Base-by-base conservation (phyloP, 2,113 vertebrate species). In the Menura novaehollandiae region DNA sequence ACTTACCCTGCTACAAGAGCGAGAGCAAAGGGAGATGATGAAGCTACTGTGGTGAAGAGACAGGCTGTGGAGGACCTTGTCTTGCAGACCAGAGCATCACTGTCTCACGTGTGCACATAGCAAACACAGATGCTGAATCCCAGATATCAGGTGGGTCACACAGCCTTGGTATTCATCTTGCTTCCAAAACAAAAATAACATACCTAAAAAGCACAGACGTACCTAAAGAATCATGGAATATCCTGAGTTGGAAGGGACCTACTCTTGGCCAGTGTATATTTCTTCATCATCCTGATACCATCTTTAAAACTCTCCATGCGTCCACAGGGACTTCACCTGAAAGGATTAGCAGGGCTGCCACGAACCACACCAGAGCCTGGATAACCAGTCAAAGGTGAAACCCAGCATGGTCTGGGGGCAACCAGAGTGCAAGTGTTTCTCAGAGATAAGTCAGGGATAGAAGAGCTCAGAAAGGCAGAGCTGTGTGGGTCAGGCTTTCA, bases 41-140 rank as follows among this genome's bases (percentile, higher is more conserved):
- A 92, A 63, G 64, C 17, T 55, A 23, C 15, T 4, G 0, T 33
- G 33, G 55, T 33, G 33, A 74, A 72, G 66, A 62, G 56, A 49
- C 39, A 59, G 35, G 15, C 22, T 51, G 47, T 5, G 2, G 49
- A 79, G 27, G 49, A 80, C 28, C 2, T 28, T 52, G 33, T 39
- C 84, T 39, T 33, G n/a, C 46, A 79, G 58, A 63, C 37, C 76
- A 33, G 26, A 85, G 24, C 35, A 51, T 39, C 10, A 5, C 30
- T 47, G 33, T 24, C 63, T 35, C 13, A 52, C 3, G 1, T 1
- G 1, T 18, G 21, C 27, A 28, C 35, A n/a, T 0, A 39, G n/a
- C 37, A 77, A 86, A 90, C n/a, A 75, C 13, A 84, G 43, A 83
- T 4, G 23, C 52, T 41, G 43, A 86, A 84, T 63, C 43, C 43